phyloP scores from a whole-genome alignment of 2,797 vertebrate species.

The Semaprochilodus insignis region DNA sequence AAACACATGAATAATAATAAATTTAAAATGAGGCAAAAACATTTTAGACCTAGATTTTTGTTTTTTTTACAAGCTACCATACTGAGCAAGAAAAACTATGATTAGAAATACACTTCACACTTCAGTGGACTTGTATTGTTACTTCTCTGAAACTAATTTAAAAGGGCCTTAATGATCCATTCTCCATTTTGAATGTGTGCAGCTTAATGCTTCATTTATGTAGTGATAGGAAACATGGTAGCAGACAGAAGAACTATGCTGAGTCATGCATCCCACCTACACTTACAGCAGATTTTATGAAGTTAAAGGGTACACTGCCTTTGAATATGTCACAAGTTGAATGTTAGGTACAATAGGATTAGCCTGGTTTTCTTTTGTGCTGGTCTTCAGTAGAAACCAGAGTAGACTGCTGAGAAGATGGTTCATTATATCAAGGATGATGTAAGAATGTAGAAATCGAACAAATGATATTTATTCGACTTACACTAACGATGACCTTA shows the following conservation, averaged over 20 bases:
- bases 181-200: not conserved
- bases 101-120: too few relatives aligned
- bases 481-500: not conserved
- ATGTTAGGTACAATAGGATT: not conserved
- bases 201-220: not conserved
- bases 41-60: too few relatives aligned
- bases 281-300: too few relatives aligned
- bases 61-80: too few relatives aligned
- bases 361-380: not conserved
- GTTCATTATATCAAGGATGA: slow-evolving; percentile 13
- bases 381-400: not conserved
- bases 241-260: not conserved
- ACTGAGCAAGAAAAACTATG: too few relatives aligned
- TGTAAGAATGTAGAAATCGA: slow-evolving; percentile 26
- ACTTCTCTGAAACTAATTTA: too few relatives aligned
- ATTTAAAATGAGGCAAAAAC: too few relatives aligned
- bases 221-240: not conserved
- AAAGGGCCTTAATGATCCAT: not conserved
- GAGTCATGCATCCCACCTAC: too few relatives aligned
- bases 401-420: slow-evolving; percentile 4
- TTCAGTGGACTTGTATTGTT: too few relatives aligned
- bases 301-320: not conserved
- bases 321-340: not conserved
- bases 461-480: not conserved
- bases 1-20: not conserved